Evolutionary conservation across 2,888 invertebrate species (phyloP), one percentile per base, ranked within the genome.

Genomic region (Scrobipalpa costella): DNA sequence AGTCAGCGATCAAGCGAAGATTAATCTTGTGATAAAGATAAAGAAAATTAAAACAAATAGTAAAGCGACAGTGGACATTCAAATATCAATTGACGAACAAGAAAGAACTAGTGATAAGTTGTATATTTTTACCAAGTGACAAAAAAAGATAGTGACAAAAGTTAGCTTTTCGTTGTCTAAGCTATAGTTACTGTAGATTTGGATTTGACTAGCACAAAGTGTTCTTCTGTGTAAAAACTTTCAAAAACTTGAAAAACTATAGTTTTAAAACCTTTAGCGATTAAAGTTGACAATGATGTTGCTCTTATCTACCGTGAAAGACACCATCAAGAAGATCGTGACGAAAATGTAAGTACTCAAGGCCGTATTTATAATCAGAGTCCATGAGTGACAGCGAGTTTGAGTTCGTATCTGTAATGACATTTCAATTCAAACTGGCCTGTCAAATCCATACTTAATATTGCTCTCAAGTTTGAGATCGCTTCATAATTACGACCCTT

Each of bases 301-400:
- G 57, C n/a, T 57, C 8, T 3, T 57, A n/a, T 69, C 67, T 57
- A 67, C 74, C 44, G 72, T 89, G 38, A 80, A 83, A 73, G 65
- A 71, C 62, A 78, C 80, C 8, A 76, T 87, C 63, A 80, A 84
- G 71, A 81, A 81, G 68, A 63, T 87, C 9, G 66, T 87, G 34
- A 79, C 64, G 47, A 81, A 76, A 72, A 77, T 86, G 88, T 88
- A 67, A 88, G 88, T 85, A 72, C 57, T n/a, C n/a, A n/a, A n/a
- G n/a, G n/a, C n/a, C n/a, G n/a, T n/a, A n/a, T n/a, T n/a, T n/a
- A n/a, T n/a, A n/a, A n/a, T n/a, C n/a, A n/a, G n/a, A n/a, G n/a
- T n/a, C n/a, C n/a, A n/a, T n/a, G n/a, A n/a, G n/a, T n/a, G n/a
- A n/a, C n/a, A n/a, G n/a, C n/a, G n/a, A n/a, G n/a, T n/a, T n/a